Conservation (phyloP, 2,113 vertebrate species). For the Xiphorhynchus elegans region DNA sequence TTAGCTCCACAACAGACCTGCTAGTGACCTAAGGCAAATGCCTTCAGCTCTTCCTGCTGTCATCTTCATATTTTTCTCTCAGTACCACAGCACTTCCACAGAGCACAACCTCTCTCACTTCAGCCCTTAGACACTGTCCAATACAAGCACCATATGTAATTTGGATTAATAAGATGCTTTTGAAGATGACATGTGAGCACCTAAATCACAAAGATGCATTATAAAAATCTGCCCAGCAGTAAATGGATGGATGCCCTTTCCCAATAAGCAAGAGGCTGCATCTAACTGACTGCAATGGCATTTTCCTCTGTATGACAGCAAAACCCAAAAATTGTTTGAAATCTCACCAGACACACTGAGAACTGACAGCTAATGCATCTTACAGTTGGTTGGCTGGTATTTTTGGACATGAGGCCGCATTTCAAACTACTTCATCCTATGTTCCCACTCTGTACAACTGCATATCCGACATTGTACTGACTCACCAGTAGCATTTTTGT, state of each 20-base stretch:
- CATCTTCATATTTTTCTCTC: neutral
- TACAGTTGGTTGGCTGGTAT: constrained; percentile 40
- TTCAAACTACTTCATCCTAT: constrained; percentile 17
- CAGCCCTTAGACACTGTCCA: neutral
- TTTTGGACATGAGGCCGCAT: constrained; percentile 38
- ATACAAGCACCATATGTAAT: neutral
- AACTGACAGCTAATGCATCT: constrained; percentile 47
- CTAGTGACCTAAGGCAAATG: neutral
- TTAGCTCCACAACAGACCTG: neutral
- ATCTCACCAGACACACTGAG: neutral
- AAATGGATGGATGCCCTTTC: neutral
- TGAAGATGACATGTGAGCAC: neutral
- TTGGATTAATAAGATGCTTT: neutral
- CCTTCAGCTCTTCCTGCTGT: neutral
- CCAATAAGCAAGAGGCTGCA: neutral
- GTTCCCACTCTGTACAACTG: neutral
- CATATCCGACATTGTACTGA: neutral
- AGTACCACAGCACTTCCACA: fast-evolving
- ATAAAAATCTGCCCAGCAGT: neutral
- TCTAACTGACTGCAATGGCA: neutral
- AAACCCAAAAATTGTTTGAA: constrained; percentile 11
- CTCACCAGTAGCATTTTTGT: neutral
- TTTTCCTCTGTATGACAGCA: neutral
- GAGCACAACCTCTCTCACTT: fast-evolving
- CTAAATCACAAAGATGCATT: neutral